Percentiles rank a stretch among this genome's conserved stretches.
Conservation (phyloP, 2,888 invertebrate species). For the Acholoe squamosa region DNA sequence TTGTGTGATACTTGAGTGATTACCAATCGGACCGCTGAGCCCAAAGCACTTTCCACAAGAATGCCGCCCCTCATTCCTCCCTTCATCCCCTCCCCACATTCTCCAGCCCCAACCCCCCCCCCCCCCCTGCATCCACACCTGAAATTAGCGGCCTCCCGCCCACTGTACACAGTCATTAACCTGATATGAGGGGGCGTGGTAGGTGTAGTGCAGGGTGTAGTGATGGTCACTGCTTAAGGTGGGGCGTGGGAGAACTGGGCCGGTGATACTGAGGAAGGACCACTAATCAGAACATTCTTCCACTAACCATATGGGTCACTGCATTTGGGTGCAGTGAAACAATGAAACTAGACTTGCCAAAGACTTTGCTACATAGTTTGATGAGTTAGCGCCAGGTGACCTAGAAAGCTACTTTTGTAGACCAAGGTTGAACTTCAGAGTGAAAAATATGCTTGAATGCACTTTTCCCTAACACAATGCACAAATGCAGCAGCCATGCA, state of each 20-base stretch:
- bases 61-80: background rate
- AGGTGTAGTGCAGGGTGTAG: background rate
- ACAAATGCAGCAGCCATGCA: no score
- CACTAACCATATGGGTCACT: no score
- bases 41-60: background rate
- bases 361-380: no score
- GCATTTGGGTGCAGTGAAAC: no score
- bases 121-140: background rate
- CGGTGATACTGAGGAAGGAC: no score
- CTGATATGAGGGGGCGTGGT: background rate
- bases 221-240: constrained; percentile 18
- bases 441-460: no score
- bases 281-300: no score
- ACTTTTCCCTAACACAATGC: no score
- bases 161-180: background rate
- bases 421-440: no score
- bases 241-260: background rate
- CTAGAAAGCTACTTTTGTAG: no score
- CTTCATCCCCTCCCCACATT: background rate
- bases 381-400: no score
- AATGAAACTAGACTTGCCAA: no score
- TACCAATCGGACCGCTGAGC: background rate
- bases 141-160: constrained; percentile 4
- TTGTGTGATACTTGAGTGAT: background rate
- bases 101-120: background rate